Evolutionary conservation across 2,888 invertebrate species (phyloP).

Genomic region (Eupeodes luniger): DNA sequence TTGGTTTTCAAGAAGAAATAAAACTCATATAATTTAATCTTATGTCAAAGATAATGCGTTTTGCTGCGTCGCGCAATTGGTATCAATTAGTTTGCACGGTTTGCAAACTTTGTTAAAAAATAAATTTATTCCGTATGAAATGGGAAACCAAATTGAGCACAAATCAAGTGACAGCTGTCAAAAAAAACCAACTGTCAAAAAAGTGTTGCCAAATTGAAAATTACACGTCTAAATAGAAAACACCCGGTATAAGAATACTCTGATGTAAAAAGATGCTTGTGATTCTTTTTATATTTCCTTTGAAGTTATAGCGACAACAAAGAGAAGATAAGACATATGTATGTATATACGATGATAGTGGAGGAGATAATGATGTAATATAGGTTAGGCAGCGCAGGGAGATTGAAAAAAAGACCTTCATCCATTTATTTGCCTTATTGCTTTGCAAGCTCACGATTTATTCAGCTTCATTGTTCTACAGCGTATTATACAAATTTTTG

Average conservation of each 20-base stretch:
- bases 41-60: too few species aligned
- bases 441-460: constrained; percentile 64
- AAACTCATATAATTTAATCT: too few species aligned
- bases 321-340: constrained; percentile 1
- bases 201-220: too few species aligned
- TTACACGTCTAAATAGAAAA: too few species aligned
- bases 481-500: constrained; percentile 27
- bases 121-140: too few species aligned
- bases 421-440: constrained; percentile 38
- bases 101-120: too few species aligned
- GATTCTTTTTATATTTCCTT: constrained; percentile 28
- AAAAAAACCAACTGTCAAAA: too few species aligned
- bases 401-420: neutral
- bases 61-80: too few species aligned
- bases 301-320: constrained; percentile 63
- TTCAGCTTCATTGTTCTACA: constrained; percentile 50
- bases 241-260: constrained; percentile 22
- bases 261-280: constrained; percentile 29
- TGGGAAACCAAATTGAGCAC: too few species aligned
- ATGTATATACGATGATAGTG: neutral
- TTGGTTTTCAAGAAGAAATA: too few species aligned
- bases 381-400: neutral
- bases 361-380: constrained; percentile 29
- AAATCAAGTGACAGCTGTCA: too few species aligned
- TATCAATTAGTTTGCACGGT: too few species aligned